Percentiles rank a stretch among this genome's conserved stretches.
These are phyloP conservation scores for Sinocyclocheilus anshuiensis DNA, from an alignment of 2,113 vertebrate species.

Conservation along the genomic window DNA sequence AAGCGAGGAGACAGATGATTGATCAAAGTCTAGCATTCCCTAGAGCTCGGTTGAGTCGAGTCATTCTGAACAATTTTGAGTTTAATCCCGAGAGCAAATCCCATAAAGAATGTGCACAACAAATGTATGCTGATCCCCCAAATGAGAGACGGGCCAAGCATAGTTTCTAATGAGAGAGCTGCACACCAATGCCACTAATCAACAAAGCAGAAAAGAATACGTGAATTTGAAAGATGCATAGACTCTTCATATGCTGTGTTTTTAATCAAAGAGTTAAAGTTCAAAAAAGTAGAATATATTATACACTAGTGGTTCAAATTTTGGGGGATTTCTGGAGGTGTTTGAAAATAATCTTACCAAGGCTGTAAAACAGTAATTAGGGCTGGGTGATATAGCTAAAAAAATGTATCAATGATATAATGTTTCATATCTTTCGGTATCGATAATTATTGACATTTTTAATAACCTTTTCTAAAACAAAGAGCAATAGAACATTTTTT, in stretches of 20 bases:
- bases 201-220: conserved; percentile 22
- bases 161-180: conserved; percentile 33
- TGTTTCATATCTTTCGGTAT: too few relatives aligned
- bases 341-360: background rate
- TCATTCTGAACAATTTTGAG: conserved; percentile 39
- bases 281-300: background rate
- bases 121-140: conserved; percentile 42
- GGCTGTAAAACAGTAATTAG: background rate
- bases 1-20: conserved; percentile 37
- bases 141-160: conserved; percentile 29
- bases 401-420: too few relatives aligned
- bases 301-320: background rate
- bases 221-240: background rate
- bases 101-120: conserved; percentile 30
- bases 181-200: conserved; percentile 25
- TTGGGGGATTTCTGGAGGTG: background rate
- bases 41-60: conserved; percentile 30
- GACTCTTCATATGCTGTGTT: background rate
- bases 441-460: too few relatives aligned
- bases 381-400: too few relatives aligned
- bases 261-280: background rate
- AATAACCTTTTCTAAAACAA: too few relatives aligned
- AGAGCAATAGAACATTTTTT: too few relatives aligned
- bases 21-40: conserved; percentile 37
- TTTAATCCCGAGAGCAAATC: conserved; percentile 39